Evolutionary conservation across 2,888 invertebrate genomes (phyloP).

Genomic region (Metallyticus violacea): DNA sequence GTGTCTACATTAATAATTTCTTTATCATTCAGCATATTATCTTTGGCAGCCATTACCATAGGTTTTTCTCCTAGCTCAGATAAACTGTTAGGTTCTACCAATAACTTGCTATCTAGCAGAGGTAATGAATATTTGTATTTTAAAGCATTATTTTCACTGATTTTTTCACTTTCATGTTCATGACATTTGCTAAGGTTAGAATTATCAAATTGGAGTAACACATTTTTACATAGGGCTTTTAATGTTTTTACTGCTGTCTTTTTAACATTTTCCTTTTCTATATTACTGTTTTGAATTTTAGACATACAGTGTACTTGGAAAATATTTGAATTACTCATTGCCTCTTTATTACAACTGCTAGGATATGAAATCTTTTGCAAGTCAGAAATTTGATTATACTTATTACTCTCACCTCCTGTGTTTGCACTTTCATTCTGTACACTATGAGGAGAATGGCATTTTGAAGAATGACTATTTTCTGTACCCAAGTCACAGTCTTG

Average conservation of each 20-base stretch:
- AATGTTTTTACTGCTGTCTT: neutral
- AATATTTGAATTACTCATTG: neutral
- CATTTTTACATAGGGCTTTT: neutral
- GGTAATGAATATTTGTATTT: neutral
- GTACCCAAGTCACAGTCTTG: neutral
- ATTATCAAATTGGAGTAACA: neutral
- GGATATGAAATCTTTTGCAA: too few relatives aligned
- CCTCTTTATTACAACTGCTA: neutral
- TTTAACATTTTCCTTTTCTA: neutral
- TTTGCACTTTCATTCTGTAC: neutral
- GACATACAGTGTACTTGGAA: too few relatives aligned
- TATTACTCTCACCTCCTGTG: too few relatives aligned
- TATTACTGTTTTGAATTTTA: neutral
- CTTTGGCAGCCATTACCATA: neutral
- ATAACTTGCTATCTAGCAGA: neutral
- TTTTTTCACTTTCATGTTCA: too few relatives aligned
- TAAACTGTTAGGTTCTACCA: neutral
- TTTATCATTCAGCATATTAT: neutral
- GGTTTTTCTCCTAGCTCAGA: neutral
- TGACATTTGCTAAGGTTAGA: neutral
- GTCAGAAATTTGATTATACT: neutral
- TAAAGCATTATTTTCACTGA: neutral
- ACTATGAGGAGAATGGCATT: neutral
- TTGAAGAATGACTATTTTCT: neutral
- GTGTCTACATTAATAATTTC: neutral